Evolutionary conservation across 2,888 invertebrate species (phyloP).

Genomic region (Nomada hirtipes): DNA sequence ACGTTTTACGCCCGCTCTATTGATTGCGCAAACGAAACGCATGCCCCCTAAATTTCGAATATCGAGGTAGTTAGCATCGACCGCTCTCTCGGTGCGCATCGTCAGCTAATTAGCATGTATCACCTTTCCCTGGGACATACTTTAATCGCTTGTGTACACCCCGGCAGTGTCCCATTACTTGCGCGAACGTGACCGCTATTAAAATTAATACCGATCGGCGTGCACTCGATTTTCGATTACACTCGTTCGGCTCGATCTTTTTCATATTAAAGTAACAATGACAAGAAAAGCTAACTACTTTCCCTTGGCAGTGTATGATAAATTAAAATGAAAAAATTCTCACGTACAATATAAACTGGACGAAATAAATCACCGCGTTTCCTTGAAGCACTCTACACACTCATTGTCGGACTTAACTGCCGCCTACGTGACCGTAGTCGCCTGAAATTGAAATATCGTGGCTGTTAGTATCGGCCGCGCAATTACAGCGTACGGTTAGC

Average conservation of each 20-base stretch:
- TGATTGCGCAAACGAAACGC: conserved; percentile 44
- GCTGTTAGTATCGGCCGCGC: conserved; percentile 59
- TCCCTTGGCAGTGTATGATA: too few relatives aligned
- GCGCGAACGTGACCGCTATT: conserved; percentile 36
- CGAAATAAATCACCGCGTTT: conserved; percentile 1
- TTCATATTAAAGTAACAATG: neutral
- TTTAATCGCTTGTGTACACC: conserved; percentile 33
- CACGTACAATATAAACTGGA: too few relatives aligned
- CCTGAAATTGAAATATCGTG: conserved; percentile 57
- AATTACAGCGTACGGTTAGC: conserved; percentile 72
- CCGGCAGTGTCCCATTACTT: conserved; percentile 28
- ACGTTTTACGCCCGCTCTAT: conserved; percentile 33
- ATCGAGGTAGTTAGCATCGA: conserved; percentile 42
- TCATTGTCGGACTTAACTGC: neutral
- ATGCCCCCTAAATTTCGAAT: conserved; percentile 38
- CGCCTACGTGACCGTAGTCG: conserved; percentile 28
- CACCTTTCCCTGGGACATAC: conserved; percentile 40
- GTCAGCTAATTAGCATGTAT: conserved; percentile 47
- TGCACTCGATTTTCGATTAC: neutral
- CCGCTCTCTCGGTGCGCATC: conserved; percentile 17
- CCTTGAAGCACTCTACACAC: neutral
- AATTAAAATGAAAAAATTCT: too few relatives aligned
- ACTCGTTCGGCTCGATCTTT: neutral
- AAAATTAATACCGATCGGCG: neutral
- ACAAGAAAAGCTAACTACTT: neutral